Evolutionary conservation across 2,113 vertebrate species (phyloP).

Genomic region (Ivindomyrus marchei): DNA sequence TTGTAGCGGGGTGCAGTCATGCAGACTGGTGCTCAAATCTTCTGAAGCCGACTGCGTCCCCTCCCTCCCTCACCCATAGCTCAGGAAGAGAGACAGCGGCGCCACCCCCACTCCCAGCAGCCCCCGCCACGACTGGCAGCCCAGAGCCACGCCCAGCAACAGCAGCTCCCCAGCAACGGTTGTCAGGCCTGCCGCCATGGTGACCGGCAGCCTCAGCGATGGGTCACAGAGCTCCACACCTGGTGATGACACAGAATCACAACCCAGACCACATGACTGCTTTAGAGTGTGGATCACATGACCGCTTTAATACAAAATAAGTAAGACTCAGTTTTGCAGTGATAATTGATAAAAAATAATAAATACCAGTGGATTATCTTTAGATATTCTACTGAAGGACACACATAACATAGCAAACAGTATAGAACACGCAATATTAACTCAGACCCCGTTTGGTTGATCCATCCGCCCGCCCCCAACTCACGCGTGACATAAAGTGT

Average conservation of each 20-base stretch:
- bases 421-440: background rate
- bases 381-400: background rate
- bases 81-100: constrained; percentile 73
- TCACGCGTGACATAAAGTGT: constrained; percentile 77
- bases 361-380: background rate
- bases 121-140: constrained; percentile 75
- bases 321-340: background rate
- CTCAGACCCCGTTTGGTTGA: background rate
- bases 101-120: constrained; percentile 72
- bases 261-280: background rate
- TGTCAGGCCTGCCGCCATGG: constrained; percentile 69
- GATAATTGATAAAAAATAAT: background rate
- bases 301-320: background rate
- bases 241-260: constrained; percentile 39
- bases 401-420: background rate
- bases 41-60: background rate
- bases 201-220: constrained; percentile 66
- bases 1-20: background rate
- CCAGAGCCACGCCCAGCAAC: constrained; percentile 72
- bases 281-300: background rate
- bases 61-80: constrained; percentile 64
- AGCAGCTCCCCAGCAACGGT: constrained; percentile 74
- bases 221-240: constrained; percentile 81
- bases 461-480: constrained; percentile 34
- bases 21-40: background rate